Base-by-base conservation (phyloP, 2,888 invertebrate species). In the Eristalis pertinax region DNA sequence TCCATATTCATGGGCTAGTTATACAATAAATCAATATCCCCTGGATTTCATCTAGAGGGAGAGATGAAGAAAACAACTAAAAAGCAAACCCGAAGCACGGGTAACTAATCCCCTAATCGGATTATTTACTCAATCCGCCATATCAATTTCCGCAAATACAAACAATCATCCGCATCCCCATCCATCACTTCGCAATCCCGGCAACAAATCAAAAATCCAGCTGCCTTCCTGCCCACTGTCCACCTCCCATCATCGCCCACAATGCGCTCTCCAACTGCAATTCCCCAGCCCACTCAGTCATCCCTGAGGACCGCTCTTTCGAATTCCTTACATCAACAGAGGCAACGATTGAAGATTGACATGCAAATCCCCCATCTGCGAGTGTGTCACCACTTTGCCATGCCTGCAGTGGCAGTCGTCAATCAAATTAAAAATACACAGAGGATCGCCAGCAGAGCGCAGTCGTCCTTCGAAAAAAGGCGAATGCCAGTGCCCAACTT, bases 361-460 rank as follows among this genome's bases (percentile, higher is more conserved):
- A 78, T 83, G 32, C 32, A 79, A 78, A 78, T 74, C 69, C 65
- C 60, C 58, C 65, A 41, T 60, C 58, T 24, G 22, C 24, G 50
- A 60, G 43, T 70, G 26, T 56, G 43, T 19, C 67, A 70, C n/a
- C 24, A 43, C 43, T 68, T 24, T 32, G 35, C 43, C 32, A 8
- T 8, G 74, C 78, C 83, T 74, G 83, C 41, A 83, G 26, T 26
- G 26, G 2, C 26, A 26, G 82, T 83, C 83, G 78, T 86, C 83
- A 83, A 86, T 86, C 86, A 86, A 86, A 83, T 86, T 83, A 73
- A 76, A 76, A 86, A 65, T 73, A 73, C 77, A 73, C 73, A 74
- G 43, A 43, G 29, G 78, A 78, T 64, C 73, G 19, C 43, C 29
- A 78, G 35, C 65, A 68, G 74, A 60, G 38, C 74, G 62, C 60